Evolutionary conservation across 2,113 vertebrate species (phyloP), one percentile per base, ranked within the genome.

Genomic region (Cololabis saira): DNA sequence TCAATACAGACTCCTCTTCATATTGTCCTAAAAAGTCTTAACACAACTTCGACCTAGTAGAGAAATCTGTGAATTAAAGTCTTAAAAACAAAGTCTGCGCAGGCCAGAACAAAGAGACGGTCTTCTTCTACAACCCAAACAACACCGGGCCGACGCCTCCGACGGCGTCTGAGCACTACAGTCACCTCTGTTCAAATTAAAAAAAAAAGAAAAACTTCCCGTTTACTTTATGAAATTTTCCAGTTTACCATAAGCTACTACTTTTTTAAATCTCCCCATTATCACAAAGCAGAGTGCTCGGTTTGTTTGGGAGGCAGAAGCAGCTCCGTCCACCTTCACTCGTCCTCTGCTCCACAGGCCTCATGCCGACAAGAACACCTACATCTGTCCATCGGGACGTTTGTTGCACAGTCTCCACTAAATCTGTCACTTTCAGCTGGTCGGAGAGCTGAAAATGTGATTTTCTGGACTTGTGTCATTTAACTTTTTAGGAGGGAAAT

Each of bases 1-100:
- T 99, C 67, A 98, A 98, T 88, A 96, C 96, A 37, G 96, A 98
- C 81, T 93, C 97, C 0, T 93, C 95, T n/a, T 93, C 91, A 61
- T 94, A 92, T 61, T 99, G 97, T 92, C 90, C 95, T 44, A 96
- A 95, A 90, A 96, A 94, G 77, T 94, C 94, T 63, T 94, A 91
- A 85, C 81, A 47, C 6, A 1, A 16, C 60, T 56, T 59, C 41
- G 2, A 18, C 17, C 1, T 14, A 2, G 14, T 11, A 50, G 54
- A 48, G 16, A 37, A 42, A 62, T 57, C 37, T 12, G 27, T 42
- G 3, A 47, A 30, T 27, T 5, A 9, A 60, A 57, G 80, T 83
- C 61, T 65, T 69, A 72, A 74, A 12, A 5, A 49, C 16, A 13
- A 33, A 78, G 68, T 56, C 61, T 27, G 59, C 45, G 53, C 58